Conservation (phyloP, 2,888 invertebrate species). For the Nephrotoma flavescens region DNA sequence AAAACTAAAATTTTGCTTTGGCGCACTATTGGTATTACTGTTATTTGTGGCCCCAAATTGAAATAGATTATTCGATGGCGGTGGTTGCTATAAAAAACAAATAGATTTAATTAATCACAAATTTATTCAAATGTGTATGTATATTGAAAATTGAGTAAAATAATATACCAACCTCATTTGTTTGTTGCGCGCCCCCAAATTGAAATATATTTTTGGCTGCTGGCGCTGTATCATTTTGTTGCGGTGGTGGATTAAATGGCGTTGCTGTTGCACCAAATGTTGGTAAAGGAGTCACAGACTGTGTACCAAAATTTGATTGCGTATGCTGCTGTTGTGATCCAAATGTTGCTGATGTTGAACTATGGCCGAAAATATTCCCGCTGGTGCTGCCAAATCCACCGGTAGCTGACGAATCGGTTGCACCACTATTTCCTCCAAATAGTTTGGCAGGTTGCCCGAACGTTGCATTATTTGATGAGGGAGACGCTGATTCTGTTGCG, state of each 20-base stretch:
- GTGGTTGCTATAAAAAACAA: not conserved
- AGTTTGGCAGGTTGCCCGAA: not conserved
- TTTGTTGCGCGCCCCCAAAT: slow-evolving; percentile 12
- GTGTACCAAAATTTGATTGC: not conserved
- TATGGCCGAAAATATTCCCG: not conserved
- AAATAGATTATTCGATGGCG: slow-evolving; percentile 4
- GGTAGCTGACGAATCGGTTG: not conserved
- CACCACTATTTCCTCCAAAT: not conserved
- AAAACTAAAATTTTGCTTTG: slow-evolving; percentile 7
- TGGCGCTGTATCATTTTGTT: slow-evolving; percentile 8
- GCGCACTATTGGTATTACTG: slow-evolving; percentile 6
- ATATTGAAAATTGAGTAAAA: too few relatives aligned
- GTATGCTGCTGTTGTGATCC: not conserved
- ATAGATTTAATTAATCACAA: not conserved
- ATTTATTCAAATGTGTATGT: not conserved
- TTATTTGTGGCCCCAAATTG: slow-evolving; percentile 8
- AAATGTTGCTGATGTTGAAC: not conserved
- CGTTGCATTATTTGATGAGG: not conserved
- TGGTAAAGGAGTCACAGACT: not conserved
- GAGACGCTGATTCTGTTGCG: not conserved
- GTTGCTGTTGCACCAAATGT: not conserved
- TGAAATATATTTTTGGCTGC: slow-evolving; percentile 11
- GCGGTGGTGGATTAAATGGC: slow-evolving; percentile 7
- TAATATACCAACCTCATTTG: not conserved
- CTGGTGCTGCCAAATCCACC: not conserved